Evolutionary conservation across 2,797 vertebrate species (phyloP).

Genomic region (Antennarius maculatus): DNA sequence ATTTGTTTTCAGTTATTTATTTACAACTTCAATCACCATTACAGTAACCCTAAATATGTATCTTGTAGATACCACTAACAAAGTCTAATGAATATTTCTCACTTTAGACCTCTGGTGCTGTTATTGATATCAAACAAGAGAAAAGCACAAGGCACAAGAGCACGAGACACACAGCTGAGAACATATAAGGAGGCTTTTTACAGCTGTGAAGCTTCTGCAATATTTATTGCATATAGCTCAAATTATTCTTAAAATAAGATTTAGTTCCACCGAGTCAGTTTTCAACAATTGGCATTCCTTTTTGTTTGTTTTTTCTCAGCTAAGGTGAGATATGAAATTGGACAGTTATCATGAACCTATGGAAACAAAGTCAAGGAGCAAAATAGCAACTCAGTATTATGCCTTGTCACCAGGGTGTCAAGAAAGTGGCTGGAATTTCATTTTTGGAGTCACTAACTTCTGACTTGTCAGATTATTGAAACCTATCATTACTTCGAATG

Average conservation of each 20-base stretch:
- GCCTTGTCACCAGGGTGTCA: constrained; percentile 73
- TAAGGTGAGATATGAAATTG: constrained; percentile 51
- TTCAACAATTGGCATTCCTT: constrained; percentile 36
- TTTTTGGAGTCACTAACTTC: constrained; percentile 84
- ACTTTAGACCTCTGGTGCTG: background rate
- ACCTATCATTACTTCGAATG: constrained; percentile 83
- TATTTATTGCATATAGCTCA: constrained; percentile 20
- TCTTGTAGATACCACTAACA: background rate
- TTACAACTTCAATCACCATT: constrained; percentile 39
- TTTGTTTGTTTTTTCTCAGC: constrained; percentile 48
- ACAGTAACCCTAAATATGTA: background rate
- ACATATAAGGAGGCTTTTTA: constrained; percentile 3
- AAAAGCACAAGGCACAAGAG: constrained; percentile 1
- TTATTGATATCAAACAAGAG: constrained; percentile 4
- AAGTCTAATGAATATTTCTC: background rate
- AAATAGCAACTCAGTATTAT: constrained; percentile 56
- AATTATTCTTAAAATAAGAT: constrained; percentile 25
- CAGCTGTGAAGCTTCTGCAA: no score
- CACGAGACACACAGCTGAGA: background rate
- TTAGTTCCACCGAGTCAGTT: constrained; percentile 32
- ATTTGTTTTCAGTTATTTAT: constrained; percentile 28
- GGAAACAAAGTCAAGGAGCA: constrained; percentile 64
- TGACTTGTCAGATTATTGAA: constrained; percentile 84
- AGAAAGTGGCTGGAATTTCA: constrained; percentile 79
- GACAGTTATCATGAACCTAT: constrained; percentile 63